These are phyloP conservation scores for Caenorhabditis zanzibari DNA, from an alignment of 2,888 invertebrate species.

Conservation along the genomic window DNA sequence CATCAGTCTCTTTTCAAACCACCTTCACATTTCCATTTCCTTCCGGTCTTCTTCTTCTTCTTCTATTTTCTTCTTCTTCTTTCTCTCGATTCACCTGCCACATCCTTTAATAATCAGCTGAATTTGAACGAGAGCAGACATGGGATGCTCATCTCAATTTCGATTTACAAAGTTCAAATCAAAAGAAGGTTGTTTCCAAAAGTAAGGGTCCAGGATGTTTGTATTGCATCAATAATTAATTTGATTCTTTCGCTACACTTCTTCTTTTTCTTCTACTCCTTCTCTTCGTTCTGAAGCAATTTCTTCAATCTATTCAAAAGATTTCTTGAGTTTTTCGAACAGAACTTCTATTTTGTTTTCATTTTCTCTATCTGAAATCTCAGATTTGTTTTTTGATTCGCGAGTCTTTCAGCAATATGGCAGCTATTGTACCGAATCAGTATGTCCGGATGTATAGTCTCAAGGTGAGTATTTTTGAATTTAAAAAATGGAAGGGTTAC, in stretches of 20 bases:
- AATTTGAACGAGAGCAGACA: neutral
- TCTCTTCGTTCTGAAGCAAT: constrained; percentile 33
- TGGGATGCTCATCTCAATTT: neutral
- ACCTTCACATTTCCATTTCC: constrained; percentile 25
- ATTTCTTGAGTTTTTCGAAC: constrained; percentile 51
- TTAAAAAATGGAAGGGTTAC: neutral
- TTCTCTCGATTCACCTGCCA: constrained; percentile 37
- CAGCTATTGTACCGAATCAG: constrained; percentile 56
- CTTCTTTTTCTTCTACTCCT: constrained; percentile 32
- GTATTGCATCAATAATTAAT: constrained; percentile 70
- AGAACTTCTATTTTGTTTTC: constrained; percentile 32
- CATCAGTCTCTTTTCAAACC: constrained; percentile 4
- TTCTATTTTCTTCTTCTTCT: neutral
- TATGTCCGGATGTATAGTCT: constrained; percentile 60
- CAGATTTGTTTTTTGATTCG: neutral
- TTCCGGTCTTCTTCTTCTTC: constrained; percentile 12
- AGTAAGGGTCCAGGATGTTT: constrained; percentile 52
- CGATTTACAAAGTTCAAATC: constrained; percentile 21
- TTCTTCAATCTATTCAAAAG: constrained; percentile 39
- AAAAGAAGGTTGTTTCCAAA: constrained; percentile 38
- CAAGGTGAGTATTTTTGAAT: constrained; percentile 38
- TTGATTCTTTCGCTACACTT: constrained; percentile 67
- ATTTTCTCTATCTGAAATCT: neutral
- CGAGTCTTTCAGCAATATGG: constrained; percentile 33
- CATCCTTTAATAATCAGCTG: constrained; percentile 29